Evolutionary conservation across 2,797 vertebrate species (phyloP), one percentile per base, ranked within the genome.

Genomic region (Neosilurus mollespiculum): DNA sequence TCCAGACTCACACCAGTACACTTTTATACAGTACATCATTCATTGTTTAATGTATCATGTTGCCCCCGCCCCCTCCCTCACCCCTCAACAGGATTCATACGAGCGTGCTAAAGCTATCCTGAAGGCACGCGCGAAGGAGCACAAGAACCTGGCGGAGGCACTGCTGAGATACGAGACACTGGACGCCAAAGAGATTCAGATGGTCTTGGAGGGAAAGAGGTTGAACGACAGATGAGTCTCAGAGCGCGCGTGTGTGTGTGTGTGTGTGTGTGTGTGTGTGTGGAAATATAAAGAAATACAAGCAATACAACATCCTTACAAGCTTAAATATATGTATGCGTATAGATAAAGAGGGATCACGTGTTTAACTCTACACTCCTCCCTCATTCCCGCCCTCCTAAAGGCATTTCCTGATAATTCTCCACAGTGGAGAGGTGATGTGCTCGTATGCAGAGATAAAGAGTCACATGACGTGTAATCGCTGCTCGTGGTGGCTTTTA

Each of bases 101-200:
- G 98, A 99, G 87, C 94, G 98, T 49, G 98, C 98, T 11, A 97
- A 96, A 93, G 92, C 93, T 81, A 94, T 99, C 87, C 91, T 99
- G 90, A 99, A 97, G 94, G 95, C 93, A 84, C 97, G 93, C 11
- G 91, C 96, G 83, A 98, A 97, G 91, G 98, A 99, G 89, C 98
- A 99, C 94, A 98, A 96, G 91, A 96, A 93, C 90, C 94, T 99
- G 90, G 97, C 97, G 2, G 96, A 98, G 85, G 98, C 98, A 86
- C 94, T 99, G 91, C 90, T 99, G 90, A 96, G 93, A 89, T 98
- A 99, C 0, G 98, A 99, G 92, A 99, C 98, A 56, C 93, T 99
- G 93, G 96, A 99, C 89, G 97, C 95, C 94, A 98, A 97, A 95
- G 98, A 99, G 91, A 99, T 99, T 88, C 95, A 94, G 87, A 93